Conservation (phyloP, 2,888 invertebrate genomes). For the Erebia aethiops region DNA sequence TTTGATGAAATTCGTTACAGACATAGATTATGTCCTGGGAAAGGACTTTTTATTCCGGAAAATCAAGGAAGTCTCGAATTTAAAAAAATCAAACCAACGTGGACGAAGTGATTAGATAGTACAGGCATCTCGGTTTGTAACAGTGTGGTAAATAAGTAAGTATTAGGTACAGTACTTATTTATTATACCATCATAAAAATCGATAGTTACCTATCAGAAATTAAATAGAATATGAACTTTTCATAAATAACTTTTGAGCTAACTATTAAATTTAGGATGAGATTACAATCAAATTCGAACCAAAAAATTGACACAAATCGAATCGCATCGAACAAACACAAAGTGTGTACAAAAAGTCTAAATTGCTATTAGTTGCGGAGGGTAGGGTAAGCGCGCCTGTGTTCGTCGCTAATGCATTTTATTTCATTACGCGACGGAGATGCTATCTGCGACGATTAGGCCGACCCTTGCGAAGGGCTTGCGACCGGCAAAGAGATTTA, state of each 20-base stretch:
- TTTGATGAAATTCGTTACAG: too few species aligned
- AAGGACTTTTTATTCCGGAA: too few species aligned
- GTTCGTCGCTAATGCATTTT: slow-evolving; percentile 25
- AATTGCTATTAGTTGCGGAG: slow-evolving; percentile 7
- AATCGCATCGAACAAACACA: neutral
- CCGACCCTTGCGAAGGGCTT: slow-evolving; percentile 33
- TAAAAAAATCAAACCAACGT: too few species aligned
- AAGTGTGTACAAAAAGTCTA: slow-evolving; percentile 3
- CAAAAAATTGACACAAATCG: neutral
- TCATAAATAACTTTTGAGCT: neutral
- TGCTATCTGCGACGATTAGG: slow-evolving; percentile 25
- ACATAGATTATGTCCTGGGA: too few species aligned
- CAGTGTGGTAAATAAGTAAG: too few species aligned
- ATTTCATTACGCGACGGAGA: slow-evolving; percentile 27
- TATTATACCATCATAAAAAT: too few species aligned
- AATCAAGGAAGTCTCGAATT: too few species aligned
- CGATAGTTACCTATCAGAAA: neutral
- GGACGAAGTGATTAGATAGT: too few species aligned
- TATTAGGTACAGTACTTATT: too few species aligned
- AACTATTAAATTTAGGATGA: neutral
- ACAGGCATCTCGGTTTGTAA: too few species aligned
- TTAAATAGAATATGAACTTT: neutral
- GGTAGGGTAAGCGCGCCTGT: slow-evolving; percentile 7
- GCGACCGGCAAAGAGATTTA: slow-evolving; percentile 19
- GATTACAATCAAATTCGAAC: neutral